Evolutionary conservation across 2,113 vertebrate genomes (phyloP).

Genomic region (Gnathonemus echidnorhynchus): DNA sequence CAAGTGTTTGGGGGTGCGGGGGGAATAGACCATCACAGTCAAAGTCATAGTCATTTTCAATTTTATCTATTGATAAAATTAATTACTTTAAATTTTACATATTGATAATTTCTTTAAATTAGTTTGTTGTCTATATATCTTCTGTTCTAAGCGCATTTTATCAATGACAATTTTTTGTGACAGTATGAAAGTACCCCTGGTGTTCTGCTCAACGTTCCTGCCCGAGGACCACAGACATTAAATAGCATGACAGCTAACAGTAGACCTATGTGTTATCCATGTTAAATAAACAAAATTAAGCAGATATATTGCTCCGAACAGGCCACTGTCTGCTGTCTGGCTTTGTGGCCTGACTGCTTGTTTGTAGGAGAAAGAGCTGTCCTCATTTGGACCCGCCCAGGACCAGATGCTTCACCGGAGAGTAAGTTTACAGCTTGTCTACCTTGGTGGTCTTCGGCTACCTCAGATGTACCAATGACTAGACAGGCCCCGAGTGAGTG

Average conservation of each 20-base stretch:
- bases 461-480: background rate
- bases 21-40: background rate
- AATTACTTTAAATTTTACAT: background rate
- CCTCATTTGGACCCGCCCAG: background rate
- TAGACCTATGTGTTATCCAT: background rate
- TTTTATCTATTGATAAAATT: background rate
- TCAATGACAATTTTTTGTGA: background rate
- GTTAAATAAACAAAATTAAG: background rate
- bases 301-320: background rate
- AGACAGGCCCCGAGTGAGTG: background rate
- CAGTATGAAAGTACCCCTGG: background rate
- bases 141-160: background rate
- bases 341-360: background rate
- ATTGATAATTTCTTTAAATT: background rate
- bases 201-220: background rate
- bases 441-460: background rate
- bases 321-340: background rate
- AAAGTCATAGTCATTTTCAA: background rate
- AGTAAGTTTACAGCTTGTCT: background rate
- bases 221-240: background rate
- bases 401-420: background rate
- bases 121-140: background rate
- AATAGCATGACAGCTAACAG: background rate
- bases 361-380: background rate
- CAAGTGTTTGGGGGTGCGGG: background rate